Base-by-base conservation (phyloP, 1,140 invertebrate species). In the Leptopilina clavipes region DNA sequence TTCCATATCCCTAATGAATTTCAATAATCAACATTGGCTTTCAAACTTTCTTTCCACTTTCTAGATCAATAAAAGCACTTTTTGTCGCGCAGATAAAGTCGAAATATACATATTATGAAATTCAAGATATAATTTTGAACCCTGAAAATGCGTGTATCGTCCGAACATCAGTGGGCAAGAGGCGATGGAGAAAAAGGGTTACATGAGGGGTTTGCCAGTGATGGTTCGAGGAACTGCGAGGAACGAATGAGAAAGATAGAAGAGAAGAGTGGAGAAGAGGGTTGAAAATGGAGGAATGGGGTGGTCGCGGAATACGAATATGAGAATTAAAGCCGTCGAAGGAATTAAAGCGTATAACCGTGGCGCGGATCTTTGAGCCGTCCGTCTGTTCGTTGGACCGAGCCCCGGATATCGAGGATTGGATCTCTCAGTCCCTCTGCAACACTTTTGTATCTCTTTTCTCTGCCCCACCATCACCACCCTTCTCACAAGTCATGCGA, bases 301-400 rank as follows among this genome's bases (percentile, higher is more conserved):
- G 80, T 76, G 80, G 79, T 73, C 74, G 81, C 81, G 82, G 85
- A 88, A 88, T 90, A 89, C 87, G 89, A 89, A 89, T 90, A 90
- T 88, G 88, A 89, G 89, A 90, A 90, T 90, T 90, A 89, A 90
- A 90, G 83, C 87, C 86, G 86, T 87, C 88, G 89, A 90, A 90
- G 88, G 89, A 90, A 90, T 89, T 90, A 90, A 90, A 89, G 89
- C 85, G 84, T 88, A 90, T 88, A 86, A 88, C 86, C 80, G 79
- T 88, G 84, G 82, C 80, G 83, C 75, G 81, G 81, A 86, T 84
- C 81, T 86, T 79, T 74, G 77, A 82, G 81, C 79, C 77, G 81
- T 82, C 83, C 78, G 83, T 72, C 72, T 75, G 79, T 81, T 76
- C 73, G 78, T 78, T 77, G 72, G 45, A 43, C 73, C 44, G 72